Conservation (phyloP, 2,888 invertebrate species). For the Carcina quercana region DNA sequence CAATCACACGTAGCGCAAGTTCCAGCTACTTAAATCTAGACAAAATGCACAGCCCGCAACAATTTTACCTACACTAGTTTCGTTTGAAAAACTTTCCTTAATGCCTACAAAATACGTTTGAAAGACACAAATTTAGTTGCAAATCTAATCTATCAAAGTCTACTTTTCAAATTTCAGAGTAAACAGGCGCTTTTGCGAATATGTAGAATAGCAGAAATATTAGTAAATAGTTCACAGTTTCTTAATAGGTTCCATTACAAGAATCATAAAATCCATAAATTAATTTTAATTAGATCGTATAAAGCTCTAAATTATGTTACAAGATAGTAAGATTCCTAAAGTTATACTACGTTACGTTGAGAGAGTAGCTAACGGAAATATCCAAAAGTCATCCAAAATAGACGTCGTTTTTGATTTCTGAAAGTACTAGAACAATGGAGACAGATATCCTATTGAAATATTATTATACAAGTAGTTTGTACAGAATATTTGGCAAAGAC, state of each 20-base stretch:
- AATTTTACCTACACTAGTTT: slow-evolving; percentile 52
- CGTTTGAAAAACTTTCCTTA: slow-evolving; percentile 41
- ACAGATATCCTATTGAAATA: slow-evolving; percentile 25
- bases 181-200: slow-evolving; percentile 13
- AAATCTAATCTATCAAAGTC: slow-evolving; percentile 33
- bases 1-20: slow-evolving; percentile 23
- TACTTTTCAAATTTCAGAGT: slow-evolving; percentile 8
- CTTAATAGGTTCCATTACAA: slow-evolving; percentile 30
- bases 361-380: slow-evolving; percentile 57
- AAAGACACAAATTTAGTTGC: slow-evolving; percentile 53
- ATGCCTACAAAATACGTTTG: slow-evolving; percentile 35
- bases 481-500: slow-evolving; percentile 42
- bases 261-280: slow-evolving; percentile 52
- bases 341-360: slow-evolving; percentile 39
- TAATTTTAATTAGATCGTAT: slow-evolving; percentile 29
- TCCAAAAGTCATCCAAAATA: slow-evolving; percentile 64
- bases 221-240: slow-evolving; percentile 31
- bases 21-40: slow-evolving; percentile 53
- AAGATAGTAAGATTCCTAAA: slow-evolving; percentile 33
- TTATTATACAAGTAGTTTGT: slow-evolving; percentile 24
- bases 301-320: slow-evolving; percentile 39
- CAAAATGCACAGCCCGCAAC: slow-evolving; percentile 63
- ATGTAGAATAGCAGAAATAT: slow-evolving; percentile 32
- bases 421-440: slow-evolving; percentile 42
- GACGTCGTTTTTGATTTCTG: slow-evolving; percentile 45